Evolutionary conservation across 2,797 vertebrate species (phyloP), one percentile per base, ranked within the genome.

Genomic region (Thalassophryne amazonica): DNA sequence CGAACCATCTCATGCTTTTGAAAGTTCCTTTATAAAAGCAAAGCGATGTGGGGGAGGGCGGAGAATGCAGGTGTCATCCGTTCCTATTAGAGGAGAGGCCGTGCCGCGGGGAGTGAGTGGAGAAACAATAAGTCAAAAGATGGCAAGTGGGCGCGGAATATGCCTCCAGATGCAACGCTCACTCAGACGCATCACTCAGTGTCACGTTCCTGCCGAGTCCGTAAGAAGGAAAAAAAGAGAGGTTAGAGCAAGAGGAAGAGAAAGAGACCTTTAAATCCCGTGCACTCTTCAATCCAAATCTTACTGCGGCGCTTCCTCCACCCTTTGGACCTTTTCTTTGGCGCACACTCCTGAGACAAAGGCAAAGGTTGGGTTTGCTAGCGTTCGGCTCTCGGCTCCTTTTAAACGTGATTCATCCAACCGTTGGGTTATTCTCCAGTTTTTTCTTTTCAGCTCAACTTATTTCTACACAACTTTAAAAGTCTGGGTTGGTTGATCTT

Each of bases 271-370:
- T 76, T 73, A 39, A 43, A 59, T 70, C 40, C 11, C 59, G 49
- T 38, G 35, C 33, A 19, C 65, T 63, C 76, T 77, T 66, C 76
- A 80, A 82, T 79, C 66, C 73, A 67, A 75, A 83, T 73, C 51
- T 69, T 71, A 52, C 42, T 66, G 18, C 57, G 65, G 59, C 72
- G 46, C 43, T 67, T 53, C 56, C 36, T 58, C 33, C 51, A 36
- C 55, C 48, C 71, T 60, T 31, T n/a, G 2, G 67, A 64, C 62
- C 34, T 48, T 56, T 67, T 55, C 7, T 28, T 55, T 52, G 24
- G 60, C 41, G 66, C 56, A 31, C 59, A 66, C 60, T 76, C 49
- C 54, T 38, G 48, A 43, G 64, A 65, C 46, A 47, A 14, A 4
- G 39, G 54, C n/a, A 42, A 37, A 57, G 55, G 38, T 40, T 21